Conservation (phyloP, 2,888 invertebrate genomes). For the Cetonia aurata region DNA sequence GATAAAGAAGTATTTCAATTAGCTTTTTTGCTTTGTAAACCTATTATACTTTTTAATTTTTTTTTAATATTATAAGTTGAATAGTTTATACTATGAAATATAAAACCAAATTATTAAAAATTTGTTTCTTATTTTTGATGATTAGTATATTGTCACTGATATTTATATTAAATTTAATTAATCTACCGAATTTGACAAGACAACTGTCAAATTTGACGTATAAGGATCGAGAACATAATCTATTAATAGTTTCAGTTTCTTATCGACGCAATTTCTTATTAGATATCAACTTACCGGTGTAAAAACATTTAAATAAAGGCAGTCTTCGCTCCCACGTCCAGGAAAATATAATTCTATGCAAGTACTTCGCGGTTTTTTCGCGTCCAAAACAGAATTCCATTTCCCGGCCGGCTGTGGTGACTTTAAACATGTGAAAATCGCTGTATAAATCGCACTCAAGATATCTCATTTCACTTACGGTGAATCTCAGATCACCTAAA, state of each 20-base stretch:
- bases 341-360: conserved; percentile 37
- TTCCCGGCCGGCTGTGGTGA: conserved; percentile 39
- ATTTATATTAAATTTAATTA: too few species aligned
- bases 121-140: too few species aligned
- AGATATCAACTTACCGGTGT: conserved; percentile 32
- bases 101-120: too few species aligned
- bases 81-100: too few species aligned
- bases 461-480: conserved; percentile 36
- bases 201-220: too few species aligned
- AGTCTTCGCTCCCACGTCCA: conserved; percentile 37
- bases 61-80: too few species aligned
- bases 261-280: not conserved
- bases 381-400: conserved; percentile 25
- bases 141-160: too few species aligned
- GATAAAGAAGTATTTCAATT: too few species aligned
- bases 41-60: too few species aligned
- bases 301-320: conserved; percentile 40
- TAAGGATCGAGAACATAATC: too few species aligned
- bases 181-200: too few species aligned
- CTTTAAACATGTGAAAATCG: conserved; percentile 19
- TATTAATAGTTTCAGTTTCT: not conserved
- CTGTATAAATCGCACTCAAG: not conserved
- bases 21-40: too few species aligned
- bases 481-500: conserved; percentile 44
- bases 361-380: conserved; percentile 34